A percentile compares a stretch with the other conserved stretches of the same genome.
Conservation (phyloP, 2,888 invertebrate genomes). For the Linyphia triangularis region DNA sequence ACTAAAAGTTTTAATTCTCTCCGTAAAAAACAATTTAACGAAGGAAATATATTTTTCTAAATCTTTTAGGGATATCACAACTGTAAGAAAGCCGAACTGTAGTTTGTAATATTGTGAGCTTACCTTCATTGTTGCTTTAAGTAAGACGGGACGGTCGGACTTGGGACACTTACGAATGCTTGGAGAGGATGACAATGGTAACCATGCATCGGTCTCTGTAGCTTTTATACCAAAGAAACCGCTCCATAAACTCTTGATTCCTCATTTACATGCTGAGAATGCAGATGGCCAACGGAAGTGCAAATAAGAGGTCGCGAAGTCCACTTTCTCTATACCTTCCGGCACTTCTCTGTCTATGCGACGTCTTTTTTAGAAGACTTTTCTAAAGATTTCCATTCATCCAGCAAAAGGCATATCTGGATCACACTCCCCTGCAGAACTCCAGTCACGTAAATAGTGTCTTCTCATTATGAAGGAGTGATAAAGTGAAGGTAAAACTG, state of each 20-base stretch:
- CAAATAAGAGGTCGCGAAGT: conserved; percentile 17
- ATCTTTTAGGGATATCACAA: too few species aligned
- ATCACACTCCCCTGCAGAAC: conserved; percentile 22
- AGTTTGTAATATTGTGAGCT: too few species aligned
- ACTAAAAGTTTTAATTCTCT: too few species aligned
- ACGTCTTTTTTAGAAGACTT: neutral
- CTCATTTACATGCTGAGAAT: conserved; percentile 24
- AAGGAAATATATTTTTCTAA: too few species aligned
- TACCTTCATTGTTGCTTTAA: neutral
- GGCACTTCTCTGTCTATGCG: conserved; percentile 26
- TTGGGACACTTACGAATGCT: neutral
- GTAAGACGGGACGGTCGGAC: neutral
- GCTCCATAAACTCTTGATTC: neutral
- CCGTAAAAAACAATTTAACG: too few species aligned
- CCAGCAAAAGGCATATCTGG: conserved; percentile 13
- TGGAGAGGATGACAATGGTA: neutral
- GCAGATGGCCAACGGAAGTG: conserved; percentile 38
- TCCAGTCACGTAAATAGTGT: conserved; percentile 40
- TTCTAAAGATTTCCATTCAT: neutral
- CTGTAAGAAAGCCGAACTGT: too few species aligned
- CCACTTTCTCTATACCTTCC: conserved; percentile 39
- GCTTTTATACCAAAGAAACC: neutral
- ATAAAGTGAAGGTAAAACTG: conserved; percentile 36
- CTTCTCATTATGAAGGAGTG: conserved; percentile 18
- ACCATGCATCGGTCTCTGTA: neutral